These are phyloP conservation scores for Tetragnatha versicolor DNA, from an alignment of 1,140 invertebrate genomes.

Conservation along the genomic window DNA sequence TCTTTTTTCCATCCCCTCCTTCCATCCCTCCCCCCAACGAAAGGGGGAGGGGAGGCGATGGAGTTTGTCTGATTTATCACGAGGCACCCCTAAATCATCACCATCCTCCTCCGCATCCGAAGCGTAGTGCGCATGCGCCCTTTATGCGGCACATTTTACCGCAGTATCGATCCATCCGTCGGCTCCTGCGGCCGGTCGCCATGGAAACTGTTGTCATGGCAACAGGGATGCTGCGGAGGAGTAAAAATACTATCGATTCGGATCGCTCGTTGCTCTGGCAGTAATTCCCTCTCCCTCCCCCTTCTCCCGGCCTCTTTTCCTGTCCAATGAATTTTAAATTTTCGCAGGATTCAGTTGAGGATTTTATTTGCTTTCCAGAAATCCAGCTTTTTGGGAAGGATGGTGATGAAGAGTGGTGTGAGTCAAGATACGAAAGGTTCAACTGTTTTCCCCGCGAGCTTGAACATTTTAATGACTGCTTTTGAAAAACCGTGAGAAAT, in stretches of 20 bases:
- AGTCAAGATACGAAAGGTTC: too few species aligned
- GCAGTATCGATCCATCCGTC: conserved; percentile 34
- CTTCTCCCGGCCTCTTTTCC: not conserved
- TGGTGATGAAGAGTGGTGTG: not conserved
- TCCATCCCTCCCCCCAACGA: too few species aligned
- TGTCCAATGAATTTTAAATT: conserved; percentile 44
- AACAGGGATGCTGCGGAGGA: conserved; percentile 22
- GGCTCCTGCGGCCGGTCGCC: conserved; percentile 25
- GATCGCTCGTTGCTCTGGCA: not conserved
- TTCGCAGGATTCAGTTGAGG: conserved; percentile 20
- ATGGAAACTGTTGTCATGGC: conserved; percentile 19
- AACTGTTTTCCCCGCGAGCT: too few species aligned
- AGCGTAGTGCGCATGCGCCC: conserved; percentile 30
- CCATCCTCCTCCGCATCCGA: conserved; percentile 42
- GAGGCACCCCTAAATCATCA: conserved; percentile 36
- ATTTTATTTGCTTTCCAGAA: conserved; percentile 22
- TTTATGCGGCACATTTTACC: conserved; percentile 19
- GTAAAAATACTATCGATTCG: conserved; percentile 39
- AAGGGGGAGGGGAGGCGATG: not conserved
- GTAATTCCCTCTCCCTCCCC: not conserved
- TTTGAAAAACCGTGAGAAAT: too few species aligned
- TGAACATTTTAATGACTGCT: too few species aligned
- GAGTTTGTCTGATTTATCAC: conserved; percentile 34
- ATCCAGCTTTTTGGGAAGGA: not conserved
- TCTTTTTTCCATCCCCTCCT: conserved; percentile 18